Evolutionary conservation across 2,888 invertebrate species (phyloP).

Genomic region (Tenthredo amoena): DNA sequence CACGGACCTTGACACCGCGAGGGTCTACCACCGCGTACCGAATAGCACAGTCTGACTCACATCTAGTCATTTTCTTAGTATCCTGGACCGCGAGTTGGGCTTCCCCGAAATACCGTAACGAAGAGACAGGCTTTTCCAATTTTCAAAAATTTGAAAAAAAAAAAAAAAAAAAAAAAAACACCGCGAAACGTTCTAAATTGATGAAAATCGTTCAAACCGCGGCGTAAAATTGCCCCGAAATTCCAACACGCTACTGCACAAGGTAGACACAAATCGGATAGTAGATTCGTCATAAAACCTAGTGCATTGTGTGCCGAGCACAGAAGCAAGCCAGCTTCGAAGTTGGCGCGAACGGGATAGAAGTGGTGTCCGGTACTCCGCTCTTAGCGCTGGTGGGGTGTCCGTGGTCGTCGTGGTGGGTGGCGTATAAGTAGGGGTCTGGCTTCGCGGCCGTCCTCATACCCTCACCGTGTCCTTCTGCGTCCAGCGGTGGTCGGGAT

Average conservation of each 20-base stretch:
- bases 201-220: neutral
- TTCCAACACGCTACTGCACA: neutral
- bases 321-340: neutral
- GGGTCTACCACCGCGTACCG: slow-evolving; percentile 30
- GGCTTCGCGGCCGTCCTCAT: slow-evolving; percentile 76
- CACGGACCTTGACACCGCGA: slow-evolving; percentile 47
- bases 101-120: neutral
- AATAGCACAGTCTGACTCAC: slow-evolving; percentile 24
- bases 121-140: neutral
- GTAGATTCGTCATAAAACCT: slow-evolving; percentile 2
- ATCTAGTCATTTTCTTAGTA: neutral
- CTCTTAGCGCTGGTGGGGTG: slow-evolving; percentile 73
- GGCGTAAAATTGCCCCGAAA: neutral
- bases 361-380: slow-evolving; percentile 65
- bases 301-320: slow-evolving; percentile 4
- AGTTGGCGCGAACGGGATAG: slow-evolving; percentile 44
- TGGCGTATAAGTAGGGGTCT: slow-evolving; percentile 77
- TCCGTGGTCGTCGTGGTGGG: slow-evolving; percentile 73
- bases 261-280: neutral
- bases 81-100: neutral
- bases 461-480: slow-evolving; percentile 76
- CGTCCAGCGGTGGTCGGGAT: slow-evolving; percentile 26
- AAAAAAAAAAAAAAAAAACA: too few species aligned
- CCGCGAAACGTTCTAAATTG: neutral
- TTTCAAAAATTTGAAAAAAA: too few species aligned